phyloP scores from a whole-genome alignment of 2,113 vertebrate genomes.

The Heptranchias perlo region DNA sequence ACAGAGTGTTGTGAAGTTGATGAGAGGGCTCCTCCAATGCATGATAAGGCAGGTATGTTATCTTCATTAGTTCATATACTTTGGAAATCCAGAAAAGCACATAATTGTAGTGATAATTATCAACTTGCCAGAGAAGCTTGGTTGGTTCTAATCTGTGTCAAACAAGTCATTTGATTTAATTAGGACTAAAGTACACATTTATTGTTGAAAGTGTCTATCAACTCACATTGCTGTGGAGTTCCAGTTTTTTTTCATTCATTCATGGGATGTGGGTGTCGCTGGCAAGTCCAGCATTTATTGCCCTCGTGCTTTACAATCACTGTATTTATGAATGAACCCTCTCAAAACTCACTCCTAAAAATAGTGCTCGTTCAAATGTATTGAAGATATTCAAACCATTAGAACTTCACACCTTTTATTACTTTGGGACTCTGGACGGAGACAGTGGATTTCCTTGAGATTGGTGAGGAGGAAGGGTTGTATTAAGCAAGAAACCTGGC shows the following conservation, averaged over 20 bases:
- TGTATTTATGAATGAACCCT: background rate
- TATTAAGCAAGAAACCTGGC: background rate
- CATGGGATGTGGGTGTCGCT: too few relatives aligned
- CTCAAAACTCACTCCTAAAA: background rate
- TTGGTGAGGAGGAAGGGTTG: too few relatives aligned
- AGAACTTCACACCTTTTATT: background rate
- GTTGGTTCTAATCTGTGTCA: background rate
- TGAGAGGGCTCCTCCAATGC: constrained; percentile 92
- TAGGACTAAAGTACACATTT: background rate
- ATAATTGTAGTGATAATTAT: background rate
- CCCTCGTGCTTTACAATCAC: background rate
- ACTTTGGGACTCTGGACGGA: background rate
- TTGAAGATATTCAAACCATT: background rate
- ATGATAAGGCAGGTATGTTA: constrained; percentile 96
- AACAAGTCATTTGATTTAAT: background rate
- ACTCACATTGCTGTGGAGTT: background rate
- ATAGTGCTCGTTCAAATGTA: background rate
- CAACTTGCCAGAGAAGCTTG: background rate
- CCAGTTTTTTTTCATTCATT: too few relatives aligned
- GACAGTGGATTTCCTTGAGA: background rate
- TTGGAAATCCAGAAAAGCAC: background rate
- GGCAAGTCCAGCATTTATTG: too few relatives aligned
- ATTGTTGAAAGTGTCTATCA: too few relatives aligned
- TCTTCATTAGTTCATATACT: background rate
- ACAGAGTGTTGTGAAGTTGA: constrained; percentile 96